These are phyloP conservation scores for Galaxea fascicularis DNA, from an alignment of 92 coral and sea anemone species.

Conservation along the genomic window DNA sequence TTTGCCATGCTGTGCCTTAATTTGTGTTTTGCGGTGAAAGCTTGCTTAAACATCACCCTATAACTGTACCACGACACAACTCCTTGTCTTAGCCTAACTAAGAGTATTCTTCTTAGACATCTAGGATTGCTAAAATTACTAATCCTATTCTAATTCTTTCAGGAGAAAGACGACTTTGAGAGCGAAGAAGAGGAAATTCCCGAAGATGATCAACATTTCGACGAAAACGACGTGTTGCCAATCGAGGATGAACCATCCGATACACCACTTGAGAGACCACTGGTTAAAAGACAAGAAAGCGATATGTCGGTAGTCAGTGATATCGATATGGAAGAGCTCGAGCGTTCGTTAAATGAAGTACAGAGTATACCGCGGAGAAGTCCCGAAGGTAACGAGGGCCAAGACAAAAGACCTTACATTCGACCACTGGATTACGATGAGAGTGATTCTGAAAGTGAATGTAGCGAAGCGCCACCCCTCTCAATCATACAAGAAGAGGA, in stretches of 20 bases:
- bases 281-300: conserved; percentile 28
- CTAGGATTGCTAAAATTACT: not conserved
- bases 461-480: conserved; percentile 75
- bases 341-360: conserved; percentile 64
- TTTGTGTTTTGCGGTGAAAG: no score
- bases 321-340: conserved; percentile 77
- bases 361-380: conserved; percentile 51
- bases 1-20: no score
- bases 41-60: no score
- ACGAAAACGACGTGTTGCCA: conserved; percentile 24
- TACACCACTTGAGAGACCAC: conserved; percentile 5
- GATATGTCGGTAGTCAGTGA: conserved; percentile 72
- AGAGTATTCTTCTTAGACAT: not conserved
- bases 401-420: conserved; percentile 52
- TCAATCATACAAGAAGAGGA: conserved; percentile 97
- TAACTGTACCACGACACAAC: no score
- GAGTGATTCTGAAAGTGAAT: conserved; percentile 86
- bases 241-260: conserved; percentile 12
- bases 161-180: conserved; percentile 19
- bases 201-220: conserved; percentile 31
- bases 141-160: not conserved
- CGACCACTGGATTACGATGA: conserved; percentile 77
- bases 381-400: conserved; percentile 31
- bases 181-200: conserved; percentile 41
- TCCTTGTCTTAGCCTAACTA: no score